A percentile compares a stretch with the other conserved stretches of the same genome.
phyloP scores from a whole-genome alignment of 2,888 invertebrate genomes.

The Brachyptera risi region DNA sequence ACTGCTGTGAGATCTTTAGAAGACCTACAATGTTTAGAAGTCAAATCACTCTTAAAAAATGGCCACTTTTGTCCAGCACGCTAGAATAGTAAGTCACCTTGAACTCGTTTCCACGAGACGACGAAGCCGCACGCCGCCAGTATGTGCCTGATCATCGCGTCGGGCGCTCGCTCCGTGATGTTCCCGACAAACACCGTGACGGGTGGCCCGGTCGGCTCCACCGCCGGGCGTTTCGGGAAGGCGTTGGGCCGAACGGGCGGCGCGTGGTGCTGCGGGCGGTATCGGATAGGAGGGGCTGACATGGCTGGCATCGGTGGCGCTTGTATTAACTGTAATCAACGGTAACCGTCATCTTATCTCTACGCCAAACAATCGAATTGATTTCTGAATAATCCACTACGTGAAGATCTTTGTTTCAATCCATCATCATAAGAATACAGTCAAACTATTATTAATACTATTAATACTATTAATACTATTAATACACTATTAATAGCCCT shows the following conservation, averaged over 20 bases:
- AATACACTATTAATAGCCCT: no score
- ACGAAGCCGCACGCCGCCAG: slow-evolving; percentile 92
- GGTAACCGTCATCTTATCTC: slow-evolving; percentile 33
- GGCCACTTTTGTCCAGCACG: no score
- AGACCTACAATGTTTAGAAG: no score
- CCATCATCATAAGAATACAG: not conserved
- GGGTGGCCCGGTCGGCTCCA: slow-evolving; percentile 62
- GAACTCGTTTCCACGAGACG: slow-evolving; percentile 94
- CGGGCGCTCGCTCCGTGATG: slow-evolving; percentile 92
- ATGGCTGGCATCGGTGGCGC: slow-evolving; percentile 48
- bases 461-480: no score
- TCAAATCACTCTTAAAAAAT: no score
- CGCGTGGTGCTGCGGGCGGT: slow-evolving; percentile 32
- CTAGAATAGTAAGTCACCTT: no score
- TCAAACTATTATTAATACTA: no score
- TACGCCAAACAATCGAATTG: not conserved
- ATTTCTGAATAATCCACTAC: not conserved
- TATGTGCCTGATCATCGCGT: slow-evolving; percentile 89
- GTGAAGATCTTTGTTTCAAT: not conserved
- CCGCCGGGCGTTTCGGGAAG: slow-evolving; percentile 40
- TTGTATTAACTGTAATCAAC: slow-evolving; percentile 50
- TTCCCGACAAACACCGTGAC: slow-evolving; percentile 98
- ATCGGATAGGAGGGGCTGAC: slow-evolving; percentile 36
- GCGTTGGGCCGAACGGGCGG: slow-evolving; percentile 41
- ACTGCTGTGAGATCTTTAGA: no score